Percentiles rank a stretch among this genome's conserved stretches.
These are phyloP conservation scores for Ptychadena robeensis DNA, from an alignment of 2,797 vertebrate species.

Conservation along the genomic window DNA sequence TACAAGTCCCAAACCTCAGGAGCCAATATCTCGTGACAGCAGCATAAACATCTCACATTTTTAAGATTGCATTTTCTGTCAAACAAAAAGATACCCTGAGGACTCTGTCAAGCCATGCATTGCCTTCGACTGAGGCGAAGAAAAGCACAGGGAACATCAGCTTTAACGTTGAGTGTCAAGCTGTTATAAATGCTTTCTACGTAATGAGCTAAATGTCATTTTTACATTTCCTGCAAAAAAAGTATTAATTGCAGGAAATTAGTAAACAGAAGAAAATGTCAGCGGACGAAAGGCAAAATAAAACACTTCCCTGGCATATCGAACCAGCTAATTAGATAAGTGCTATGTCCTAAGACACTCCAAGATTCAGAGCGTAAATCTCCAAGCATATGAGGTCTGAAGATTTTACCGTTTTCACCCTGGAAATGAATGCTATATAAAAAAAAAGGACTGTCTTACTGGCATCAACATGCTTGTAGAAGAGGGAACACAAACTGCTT, in stretches of 20 bases:
- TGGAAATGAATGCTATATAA: neutral
- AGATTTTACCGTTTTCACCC: neutral
- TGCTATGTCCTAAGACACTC: neutral
- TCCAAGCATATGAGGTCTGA: neutral
- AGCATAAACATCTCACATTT: neutral
- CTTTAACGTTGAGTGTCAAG: constrained; percentile 12
- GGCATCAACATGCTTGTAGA: no score
- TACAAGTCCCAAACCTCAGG: neutral
- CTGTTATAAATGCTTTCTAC: neutral
- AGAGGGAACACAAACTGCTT: no score
- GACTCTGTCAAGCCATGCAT: constrained; percentile 13
- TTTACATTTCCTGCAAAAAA: constrained; percentile 10
- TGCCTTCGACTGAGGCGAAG: neutral
- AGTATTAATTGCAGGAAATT: neutral
- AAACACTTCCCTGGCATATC: neutral
- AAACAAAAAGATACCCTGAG: constrained; percentile 21
- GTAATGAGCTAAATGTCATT: constrained; percentile 12
- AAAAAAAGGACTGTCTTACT: no score
- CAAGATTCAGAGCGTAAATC: constrained; percentile 1
- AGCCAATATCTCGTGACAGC: neutral
- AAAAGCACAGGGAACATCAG: constrained; percentile 8
- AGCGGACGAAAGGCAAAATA: neutral
- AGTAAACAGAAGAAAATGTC: constrained; percentile 21
- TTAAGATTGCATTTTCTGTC: constrained; percentile 40
- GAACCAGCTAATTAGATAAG: constrained; percentile 16